Evolutionary conservation across 2,888 invertebrate species (phyloP).

Genomic region (Eulithis prunata): DNA sequence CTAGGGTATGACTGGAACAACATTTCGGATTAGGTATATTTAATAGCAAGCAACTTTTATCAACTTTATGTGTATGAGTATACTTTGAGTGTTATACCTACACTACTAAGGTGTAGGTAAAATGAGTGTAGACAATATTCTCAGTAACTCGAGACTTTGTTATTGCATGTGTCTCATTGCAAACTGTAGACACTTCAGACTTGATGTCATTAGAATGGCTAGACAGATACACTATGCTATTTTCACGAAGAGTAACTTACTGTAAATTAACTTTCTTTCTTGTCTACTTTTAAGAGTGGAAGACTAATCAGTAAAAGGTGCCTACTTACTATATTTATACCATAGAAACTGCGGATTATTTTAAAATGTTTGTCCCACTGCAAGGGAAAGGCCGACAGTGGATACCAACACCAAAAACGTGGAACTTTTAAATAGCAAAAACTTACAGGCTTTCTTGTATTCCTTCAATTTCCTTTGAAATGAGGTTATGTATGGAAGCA

Average conservation of each 20-base stretch:
- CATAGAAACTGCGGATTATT: too few species aligned
- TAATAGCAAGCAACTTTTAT: background rate
- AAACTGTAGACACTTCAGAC: background rate
- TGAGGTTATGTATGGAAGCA: constrained; percentile 68
- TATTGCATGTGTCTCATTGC: constrained; percentile 1
- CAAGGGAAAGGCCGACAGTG: too few species aligned
- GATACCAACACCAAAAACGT: too few species aligned
- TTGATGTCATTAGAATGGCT: background rate
- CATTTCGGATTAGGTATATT: background rate
- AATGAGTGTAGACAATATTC: background rate
- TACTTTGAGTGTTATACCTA: background rate
- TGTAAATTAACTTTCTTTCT: too few species aligned
- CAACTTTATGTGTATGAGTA: background rate
- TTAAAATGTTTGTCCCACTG: too few species aligned
- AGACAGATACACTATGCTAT: too few species aligned
- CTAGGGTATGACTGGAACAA: constrained; percentile 59
- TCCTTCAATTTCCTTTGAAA: constrained; percentile 68
- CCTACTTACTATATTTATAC: too few species aligned
- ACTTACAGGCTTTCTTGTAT: constrained; percentile 73
- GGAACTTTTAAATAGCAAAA: too few species aligned
- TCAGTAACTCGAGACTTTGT: constrained; percentile 10
- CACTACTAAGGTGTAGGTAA: background rate
- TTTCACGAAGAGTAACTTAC: too few species aligned
- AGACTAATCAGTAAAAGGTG: too few species aligned
- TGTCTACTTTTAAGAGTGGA: too few species aligned